Percentiles rank a stretch among this genome's conserved stretches.
Evolutionary conservation across 2,113 vertebrate genomes (phyloP).

Genomic region (Lepisosteus osseus): DNA sequence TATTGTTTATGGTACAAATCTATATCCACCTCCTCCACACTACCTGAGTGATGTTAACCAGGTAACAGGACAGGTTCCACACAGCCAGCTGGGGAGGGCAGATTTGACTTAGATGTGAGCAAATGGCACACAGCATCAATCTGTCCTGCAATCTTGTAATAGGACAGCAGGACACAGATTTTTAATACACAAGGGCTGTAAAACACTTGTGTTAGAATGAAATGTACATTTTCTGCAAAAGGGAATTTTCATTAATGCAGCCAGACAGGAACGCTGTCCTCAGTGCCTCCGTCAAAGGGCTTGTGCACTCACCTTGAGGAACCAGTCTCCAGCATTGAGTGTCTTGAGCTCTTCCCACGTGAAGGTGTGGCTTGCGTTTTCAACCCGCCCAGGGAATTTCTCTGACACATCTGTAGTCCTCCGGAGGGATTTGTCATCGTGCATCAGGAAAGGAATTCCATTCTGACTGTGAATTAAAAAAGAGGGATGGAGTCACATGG

Average conservation of each 20-base stretch:
- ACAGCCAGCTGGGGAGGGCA: too few species aligned
- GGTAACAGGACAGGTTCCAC: too few species aligned
- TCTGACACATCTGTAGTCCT: constrained; percentile 79
- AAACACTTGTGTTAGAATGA: not conserved
- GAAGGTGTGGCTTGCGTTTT: constrained; percentile 54
- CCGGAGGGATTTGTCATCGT: constrained; percentile 69
- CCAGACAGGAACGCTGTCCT: not conserved
- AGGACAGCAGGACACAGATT: too few species aligned
- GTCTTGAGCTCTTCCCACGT: constrained; percentile 69
- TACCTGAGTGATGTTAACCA: too few species aligned
- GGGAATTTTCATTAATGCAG: not conserved
- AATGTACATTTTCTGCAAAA: not conserved
- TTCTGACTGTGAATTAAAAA: constrained; percentile 53
- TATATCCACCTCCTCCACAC: too few species aligned
- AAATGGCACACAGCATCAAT: too few species aligned
- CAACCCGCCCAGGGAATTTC: constrained; percentile 51
- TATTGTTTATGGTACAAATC: too few species aligned
- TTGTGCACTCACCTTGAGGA: constrained; percentile 75
- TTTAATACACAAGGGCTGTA: not conserved
- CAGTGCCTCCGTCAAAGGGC: not conserved
- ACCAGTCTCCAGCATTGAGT: constrained; percentile 88
- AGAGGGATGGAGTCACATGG: not conserved
- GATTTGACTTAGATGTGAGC: too few species aligned
- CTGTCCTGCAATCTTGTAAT: too few species aligned
- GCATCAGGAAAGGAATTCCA: constrained; percentile 84